phyloP scores from a whole-genome alignment of 2,113 vertebrate species.

The Tetraodon nigroviridis region DNA sequence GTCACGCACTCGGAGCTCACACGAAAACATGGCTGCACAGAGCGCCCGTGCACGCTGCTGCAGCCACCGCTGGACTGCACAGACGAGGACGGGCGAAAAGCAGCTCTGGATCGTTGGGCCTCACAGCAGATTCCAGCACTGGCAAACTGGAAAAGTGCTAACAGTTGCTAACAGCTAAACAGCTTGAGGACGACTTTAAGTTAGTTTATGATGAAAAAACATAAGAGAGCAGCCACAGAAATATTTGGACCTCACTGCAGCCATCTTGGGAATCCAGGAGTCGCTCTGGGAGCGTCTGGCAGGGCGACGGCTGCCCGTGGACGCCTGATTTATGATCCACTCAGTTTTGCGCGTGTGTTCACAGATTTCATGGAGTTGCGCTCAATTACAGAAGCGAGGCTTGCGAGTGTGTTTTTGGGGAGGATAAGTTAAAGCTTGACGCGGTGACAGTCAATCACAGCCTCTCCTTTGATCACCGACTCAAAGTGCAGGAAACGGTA shows the following conservation, averaged over 20 bases:
- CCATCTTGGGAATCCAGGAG: slow-evolving; percentile 49
- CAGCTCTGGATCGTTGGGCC: slow-evolving; percentile 18
- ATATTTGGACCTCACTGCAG: slow-evolving; percentile 44
- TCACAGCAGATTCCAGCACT: slow-evolving; percentile 32
- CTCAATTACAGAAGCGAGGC: slow-evolving; percentile 70
- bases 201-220: slow-evolving; percentile 24
- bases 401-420: slow-evolving; percentile 56
- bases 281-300: slow-evolving; percentile 35
- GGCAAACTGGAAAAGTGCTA: slow-evolving; percentile 56
- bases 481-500: slow-evolving; percentile 65
- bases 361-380: slow-evolving; percentile 66
- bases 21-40: slow-evolving; percentile 15
- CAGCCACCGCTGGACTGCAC: too few relatives aligned
- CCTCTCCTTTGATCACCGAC: slow-evolving; percentile 69
- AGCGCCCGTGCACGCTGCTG: too few relatives aligned
- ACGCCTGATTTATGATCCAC: slow-evolving; percentile 61
- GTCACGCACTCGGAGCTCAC: slow-evolving; percentile 51
- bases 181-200: slow-evolving; percentile 44
- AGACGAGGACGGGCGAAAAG: slow-evolving; percentile 10
- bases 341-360: slow-evolving; percentile 61
- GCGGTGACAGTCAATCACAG: slow-evolving; percentile 71
- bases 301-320: slow-evolving; percentile 44
- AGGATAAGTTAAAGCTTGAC: slow-evolving; percentile 69
- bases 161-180: slow-evolving; percentile 60
- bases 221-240: slow-evolving; percentile 22